Conservation (phyloP, 1,140 invertebrate genomes). For the Berghia stephanieae region DNA sequence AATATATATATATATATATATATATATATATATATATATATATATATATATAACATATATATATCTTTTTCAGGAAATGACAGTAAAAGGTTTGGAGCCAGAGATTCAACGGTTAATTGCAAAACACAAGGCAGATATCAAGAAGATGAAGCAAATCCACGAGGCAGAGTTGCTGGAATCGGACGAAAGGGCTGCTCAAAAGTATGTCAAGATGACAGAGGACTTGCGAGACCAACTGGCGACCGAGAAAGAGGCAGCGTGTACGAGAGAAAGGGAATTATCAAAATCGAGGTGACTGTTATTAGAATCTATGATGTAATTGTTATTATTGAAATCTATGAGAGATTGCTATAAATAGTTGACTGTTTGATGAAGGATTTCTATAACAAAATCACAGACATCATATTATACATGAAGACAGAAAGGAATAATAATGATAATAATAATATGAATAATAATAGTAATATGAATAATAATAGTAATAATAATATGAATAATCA, state of each 20-base stretch:
- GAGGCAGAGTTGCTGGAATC: constrained; percentile 65
- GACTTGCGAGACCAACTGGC: constrained; percentile 65
- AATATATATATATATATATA: too few relatives aligned
- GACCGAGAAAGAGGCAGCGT: constrained; percentile 65
- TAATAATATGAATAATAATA: too few relatives aligned
- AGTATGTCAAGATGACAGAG: constrained; percentile 66
- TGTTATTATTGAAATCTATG: too few relatives aligned
- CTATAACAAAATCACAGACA: too few relatives aligned
- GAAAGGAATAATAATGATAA: too few relatives aligned
- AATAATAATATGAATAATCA: too few relatives aligned
- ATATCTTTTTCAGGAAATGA: constrained; percentile 62
- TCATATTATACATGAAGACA: too few relatives aligned
- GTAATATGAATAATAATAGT: too few relatives aligned
- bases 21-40: too few relatives aligned
- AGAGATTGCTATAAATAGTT: too few relatives aligned
- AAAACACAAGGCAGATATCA: constrained; percentile 66
- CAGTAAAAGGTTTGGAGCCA: constrained; percentile 67
- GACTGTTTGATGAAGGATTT: too few relatives aligned
- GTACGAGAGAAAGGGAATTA: constrained; percentile 61
- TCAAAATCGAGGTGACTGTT: constrained; percentile 61
- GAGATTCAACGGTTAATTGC: constrained; percentile 67
- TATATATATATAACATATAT: background rate
- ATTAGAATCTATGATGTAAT: too few relatives aligned
- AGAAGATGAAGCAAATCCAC: constrained; percentile 66
- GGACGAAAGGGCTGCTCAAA: constrained; percentile 65